These are phyloP conservation scores for Sus cebifrons DNA, from an alignment of 2,797 vertebrate species.

Conservation along the genomic window DNA sequence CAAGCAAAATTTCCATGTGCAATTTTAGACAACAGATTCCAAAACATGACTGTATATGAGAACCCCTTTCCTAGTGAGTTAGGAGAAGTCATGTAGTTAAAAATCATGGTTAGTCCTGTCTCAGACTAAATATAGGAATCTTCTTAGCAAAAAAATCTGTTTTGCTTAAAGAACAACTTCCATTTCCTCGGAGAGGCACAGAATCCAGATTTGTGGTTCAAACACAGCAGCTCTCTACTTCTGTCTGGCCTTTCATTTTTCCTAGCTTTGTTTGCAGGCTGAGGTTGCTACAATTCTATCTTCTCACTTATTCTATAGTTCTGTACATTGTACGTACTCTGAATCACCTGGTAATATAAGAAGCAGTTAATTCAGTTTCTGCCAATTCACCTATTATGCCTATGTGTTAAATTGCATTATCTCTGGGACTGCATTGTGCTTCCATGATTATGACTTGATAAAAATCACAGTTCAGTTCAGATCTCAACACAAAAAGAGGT, in stretches of 20 bases:
- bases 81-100: conserved; percentile 33
- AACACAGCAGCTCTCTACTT: background rate
- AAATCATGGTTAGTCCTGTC: conserved; percentile 16
- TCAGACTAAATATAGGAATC: conserved; percentile 12
- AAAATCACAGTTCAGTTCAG: conserved; percentile 83
- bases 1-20: conserved; percentile 59
- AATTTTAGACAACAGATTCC: conserved; percentile 61
- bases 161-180: conserved; percentile 56
- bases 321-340: background rate
- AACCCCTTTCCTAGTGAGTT: conserved; percentile 35
- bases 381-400: conserved; percentile 5
- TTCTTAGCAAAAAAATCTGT: conserved; percentile 68
- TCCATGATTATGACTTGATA: conserved; percentile 58
- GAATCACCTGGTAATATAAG: conserved; percentile 19
- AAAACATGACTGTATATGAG: conserved; percentile 30
- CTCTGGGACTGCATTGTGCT: conserved; percentile 59
- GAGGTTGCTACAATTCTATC: background rate
- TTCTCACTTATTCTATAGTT: conserved; percentile 38
- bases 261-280: conserved; percentile 33
- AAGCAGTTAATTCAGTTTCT: conserved; percentile 33
- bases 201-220: conserved; percentile 55
- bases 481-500: conserved; percentile 76
- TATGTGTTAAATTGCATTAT: conserved; percentile 59
- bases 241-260: background rate
- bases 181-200: conserved; percentile 13